Evolutionary conservation across 2,113 vertebrate genomes (phyloP), one percentile per base, ranked within the genome.

Genomic region (Caretta caretta): DNA sequence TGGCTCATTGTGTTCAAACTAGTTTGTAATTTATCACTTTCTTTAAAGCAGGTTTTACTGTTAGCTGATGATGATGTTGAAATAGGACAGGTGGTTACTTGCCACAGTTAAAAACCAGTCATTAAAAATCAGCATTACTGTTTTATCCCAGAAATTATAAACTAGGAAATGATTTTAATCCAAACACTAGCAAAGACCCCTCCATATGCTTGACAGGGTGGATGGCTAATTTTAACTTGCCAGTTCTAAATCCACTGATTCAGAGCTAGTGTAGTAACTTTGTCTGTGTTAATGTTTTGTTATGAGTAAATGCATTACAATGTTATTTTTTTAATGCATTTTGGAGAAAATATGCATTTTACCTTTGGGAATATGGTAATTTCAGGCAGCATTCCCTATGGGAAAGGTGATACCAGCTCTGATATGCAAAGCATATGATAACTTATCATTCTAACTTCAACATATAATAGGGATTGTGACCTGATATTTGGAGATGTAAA

Each of bases 401-500:
- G 98, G 98, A 98, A 98, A 98, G 98, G 98, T 98, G 98, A 98
- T 98, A 98, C 98, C 98, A 98, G 98, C 98, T 98, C 98, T 98
- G 98, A 98, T 98, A 98, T 98, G 98, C 98, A 98, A 98, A 98
- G 98, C 98, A 98, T 98, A 98, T 98, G 98, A 98, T 98, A 98
- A 98, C 98, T 98, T 98, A 98, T 98, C 98, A 98, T 98, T 98
- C 98, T 98, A 98, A 98, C 98, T 98, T 98, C 98, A 97, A 98
- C 98, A 97, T 98, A 98, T 98, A 98, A 98, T 98, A 98, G 98
- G 98, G 98, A 98, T 98, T 98, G 98, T 98, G 98, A 98, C 98
- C 98, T 98, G 98, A 98, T 98, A 98, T 98, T 98, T 98, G 98
- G 98, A 98, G 98, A 98, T 98, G 98, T 99, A 98, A 98, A 98